Base-by-base conservation (phyloP, 2,888 invertebrate genomes). In the Ecdyonurus torrentis region DNA sequence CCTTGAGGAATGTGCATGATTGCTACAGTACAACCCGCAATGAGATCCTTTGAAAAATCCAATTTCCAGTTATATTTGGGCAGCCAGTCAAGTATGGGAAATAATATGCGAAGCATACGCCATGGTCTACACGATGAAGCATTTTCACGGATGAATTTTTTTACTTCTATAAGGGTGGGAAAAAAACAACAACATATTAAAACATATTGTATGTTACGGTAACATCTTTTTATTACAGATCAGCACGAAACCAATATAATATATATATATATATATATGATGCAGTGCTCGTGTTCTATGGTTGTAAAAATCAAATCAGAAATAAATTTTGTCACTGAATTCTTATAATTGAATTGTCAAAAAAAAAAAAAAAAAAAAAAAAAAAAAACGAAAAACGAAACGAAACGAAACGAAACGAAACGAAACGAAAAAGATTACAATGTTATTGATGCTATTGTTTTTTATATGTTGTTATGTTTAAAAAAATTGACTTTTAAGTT, bases 1-100 rank as follows among this genome's bases (percentile, higher is more conserved):
- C 91, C 91, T 81, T 92, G 92, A 0, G 92, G 91, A 74, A 92
- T 89, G 70, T 92, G 89, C 87, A 92, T 89, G 52, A 92, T 82
- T 19, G 89, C 91, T 0, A 93, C 89, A 0, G 94, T 94, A 24
- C 89, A 80, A 0, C 94, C 95, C 0, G 91, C 84, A 7, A 91
- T 81, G 60, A 91, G 69, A 76, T 95, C 94, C 5, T 83, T 81
- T 0, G 85, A 67, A 20, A 91, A 76, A 72, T 85, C 77, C 61
- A 75, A 71, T 69, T 79, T 81, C 74, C 79, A 77, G 59, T 79
- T 78, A 77, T 89, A 89, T 60, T 78, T 75, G 0, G 84, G 82
- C 60, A 88, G 74, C 87, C 87, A 87, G 67, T 76, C 76, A 50
- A 81, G 69, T 23, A 86, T 74, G 0, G 87, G 87, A 52, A 87